A percentile compares a stretch with the other conserved stretches of the same genome.
phyloP scores from a whole-genome alignment of 2,113 vertebrate species.

The Rhinogobius similis region DNA sequence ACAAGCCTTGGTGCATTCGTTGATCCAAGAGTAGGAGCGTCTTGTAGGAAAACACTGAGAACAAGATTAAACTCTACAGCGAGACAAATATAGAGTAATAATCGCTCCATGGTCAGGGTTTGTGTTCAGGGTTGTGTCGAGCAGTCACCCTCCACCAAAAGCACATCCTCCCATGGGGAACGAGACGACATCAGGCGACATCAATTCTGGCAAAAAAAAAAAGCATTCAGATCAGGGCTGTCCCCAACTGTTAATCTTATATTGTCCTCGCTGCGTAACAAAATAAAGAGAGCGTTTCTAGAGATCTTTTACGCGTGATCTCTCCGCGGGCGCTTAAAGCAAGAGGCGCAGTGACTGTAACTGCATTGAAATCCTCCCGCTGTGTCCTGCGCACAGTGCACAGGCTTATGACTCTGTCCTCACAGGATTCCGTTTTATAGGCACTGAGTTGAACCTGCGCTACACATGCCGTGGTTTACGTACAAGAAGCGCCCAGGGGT shows the following conservation, averaged over 20 bases:
- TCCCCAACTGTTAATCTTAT: not conserved
- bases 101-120: conserved; percentile 29
- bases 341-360: not conserved
- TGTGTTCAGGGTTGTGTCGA: not conserved
- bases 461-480: too few relatives aligned
- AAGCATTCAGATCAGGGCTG: not conserved
- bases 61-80: not conserved
- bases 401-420: too few relatives aligned
- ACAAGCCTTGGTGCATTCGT: conserved; percentile 63
- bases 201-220: not conserved
- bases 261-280: not conserved
- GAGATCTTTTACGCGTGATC: not conserved
- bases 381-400: too few relatives aligned
- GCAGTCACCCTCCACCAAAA: not conserved
- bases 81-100: not conserved
- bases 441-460: too few relatives aligned
- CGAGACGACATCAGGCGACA: not conserved
- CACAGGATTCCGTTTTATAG: too few relatives aligned
- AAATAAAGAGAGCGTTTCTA: not conserved
- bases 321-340: not conserved
- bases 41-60: conserved; percentile 1
- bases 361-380: too few relatives aligned
- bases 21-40: conserved; percentile 37
- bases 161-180: not conserved
- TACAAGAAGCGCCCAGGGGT: too few relatives aligned